Evolutionary conservation across 2,888 invertebrate species (phyloP).

Genomic region (Polylopha cassiicola): DNA sequence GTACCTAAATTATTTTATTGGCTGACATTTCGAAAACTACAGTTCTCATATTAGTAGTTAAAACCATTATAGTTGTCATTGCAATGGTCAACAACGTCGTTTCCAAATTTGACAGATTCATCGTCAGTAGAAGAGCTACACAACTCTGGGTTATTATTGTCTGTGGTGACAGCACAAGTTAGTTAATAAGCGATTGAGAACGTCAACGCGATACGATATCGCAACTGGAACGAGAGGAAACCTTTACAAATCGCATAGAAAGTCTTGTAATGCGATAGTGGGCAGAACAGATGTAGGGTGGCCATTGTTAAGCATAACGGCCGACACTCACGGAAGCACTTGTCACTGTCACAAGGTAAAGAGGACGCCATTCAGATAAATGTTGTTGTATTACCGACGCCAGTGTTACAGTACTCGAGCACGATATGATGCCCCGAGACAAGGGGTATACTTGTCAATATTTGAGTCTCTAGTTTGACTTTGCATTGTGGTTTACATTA

Average conservation of each 20-base stretch:
- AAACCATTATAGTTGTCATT: too few relatives aligned
- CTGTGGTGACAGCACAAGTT: slow-evolving; percentile 14
- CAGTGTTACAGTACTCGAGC: slow-evolving; percentile 19
- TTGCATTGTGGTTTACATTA: too few relatives aligned
- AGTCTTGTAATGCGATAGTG: slow-evolving; percentile 58
- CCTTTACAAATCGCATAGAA: slow-evolving; percentile 65
- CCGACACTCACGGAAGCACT: slow-evolving; percentile 68
- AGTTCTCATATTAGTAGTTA: too few relatives aligned
- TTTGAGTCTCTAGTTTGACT: too few relatives aligned
- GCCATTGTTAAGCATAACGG: slow-evolving; percentile 61
- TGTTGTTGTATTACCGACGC: slow-evolving; percentile 45
- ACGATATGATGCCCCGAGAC: slow-evolving; percentile 35
- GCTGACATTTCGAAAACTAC: too few relatives aligned
- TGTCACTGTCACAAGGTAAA: slow-evolving; percentile 58
- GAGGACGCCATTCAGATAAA: slow-evolving; percentile 51
- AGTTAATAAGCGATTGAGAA: slow-evolving; percentile 44
- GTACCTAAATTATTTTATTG: too few relatives aligned
- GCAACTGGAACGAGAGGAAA: slow-evolving; percentile 56
- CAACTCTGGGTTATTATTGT: slow-evolving; percentile 15
- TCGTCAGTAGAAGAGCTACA: too few relatives aligned
- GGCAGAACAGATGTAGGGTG: slow-evolving; percentile 53
- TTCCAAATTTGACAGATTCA: too few relatives aligned
- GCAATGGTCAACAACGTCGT: too few relatives aligned
- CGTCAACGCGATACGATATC: slow-evolving; percentile 50
- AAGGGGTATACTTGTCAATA: slow-evolving; percentile 20